phyloP scores from a whole-genome alignment of 2,113 vertebrate species.

The Ameiurus melas region DNA sequence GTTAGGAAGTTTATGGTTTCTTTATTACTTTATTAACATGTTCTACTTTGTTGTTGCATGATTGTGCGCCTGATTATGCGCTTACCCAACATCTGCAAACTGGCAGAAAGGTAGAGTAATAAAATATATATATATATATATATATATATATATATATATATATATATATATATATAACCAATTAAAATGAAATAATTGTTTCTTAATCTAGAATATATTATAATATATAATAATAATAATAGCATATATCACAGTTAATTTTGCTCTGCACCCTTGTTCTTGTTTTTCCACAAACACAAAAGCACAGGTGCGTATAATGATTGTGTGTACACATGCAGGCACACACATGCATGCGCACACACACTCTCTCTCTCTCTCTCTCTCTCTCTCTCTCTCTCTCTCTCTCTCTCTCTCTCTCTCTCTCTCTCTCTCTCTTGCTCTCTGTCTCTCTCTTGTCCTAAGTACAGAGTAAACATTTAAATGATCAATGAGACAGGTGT shows the following conservation, averaged over 20 bases:
- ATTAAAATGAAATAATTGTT: too few relatives aligned
- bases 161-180: too few relatives aligned
- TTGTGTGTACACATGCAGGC: neutral
- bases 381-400: neutral
- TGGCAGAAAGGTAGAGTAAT: too few relatives aligned
- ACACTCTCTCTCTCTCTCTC: neutral
- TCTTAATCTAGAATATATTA: too few relatives aligned
- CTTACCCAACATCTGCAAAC: too few relatives aligned
- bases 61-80: too few relatives aligned
- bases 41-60: too few relatives aligned
- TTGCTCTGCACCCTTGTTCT: conserved; percentile 5
- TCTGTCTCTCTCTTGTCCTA: neutral
- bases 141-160: too few relatives aligned
- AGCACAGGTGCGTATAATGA: conserved; percentile 29
- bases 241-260: neutral
- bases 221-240: too few relatives aligned
- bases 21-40: too few relatives aligned
- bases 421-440: neutral
- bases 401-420: neutral
- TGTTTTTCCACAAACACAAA: conserved; percentile 5
- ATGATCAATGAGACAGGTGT: conserved; percentile 26
- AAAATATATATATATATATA: too few relatives aligned
- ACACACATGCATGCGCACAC: neutral
- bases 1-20: too few relatives aligned
- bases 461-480: conserved; percentile 30